phyloP scores from a whole-genome alignment of 2,888 invertebrate genomes.

The Sicus ferrugineus region DNA sequence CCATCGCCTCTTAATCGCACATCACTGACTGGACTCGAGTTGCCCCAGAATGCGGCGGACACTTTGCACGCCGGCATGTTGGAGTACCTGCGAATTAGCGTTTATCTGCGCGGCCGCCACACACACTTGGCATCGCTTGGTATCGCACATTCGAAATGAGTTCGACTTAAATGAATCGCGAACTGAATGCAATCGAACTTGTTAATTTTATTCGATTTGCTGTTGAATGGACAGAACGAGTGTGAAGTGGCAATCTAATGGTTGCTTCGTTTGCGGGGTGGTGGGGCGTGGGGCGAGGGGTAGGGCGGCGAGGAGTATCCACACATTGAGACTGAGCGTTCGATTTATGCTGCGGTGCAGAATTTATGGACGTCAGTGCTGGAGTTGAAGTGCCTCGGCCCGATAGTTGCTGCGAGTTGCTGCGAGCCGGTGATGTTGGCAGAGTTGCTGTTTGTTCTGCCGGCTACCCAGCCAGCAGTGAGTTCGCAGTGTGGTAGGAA shows the following conservation, averaged over 20 bases:
- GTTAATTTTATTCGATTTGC: slow-evolving; percentile 20
- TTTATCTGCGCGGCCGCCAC: slow-evolving; percentile 34
- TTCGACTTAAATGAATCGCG: slow-evolving; percentile 14
- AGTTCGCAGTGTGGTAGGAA: background rate
- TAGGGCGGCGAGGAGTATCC: background rate
- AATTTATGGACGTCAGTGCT: slow-evolving; percentile 62
- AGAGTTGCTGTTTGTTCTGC: background rate
- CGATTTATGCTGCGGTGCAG: slow-evolving; percentile 1
- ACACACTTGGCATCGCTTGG: background rate
- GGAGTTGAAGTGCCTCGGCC: slow-evolving; percentile 53
- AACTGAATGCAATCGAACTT: slow-evolving; percentile 10
- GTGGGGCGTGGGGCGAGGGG: background rate
- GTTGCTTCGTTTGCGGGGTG: background rate
- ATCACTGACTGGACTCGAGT: background rate
- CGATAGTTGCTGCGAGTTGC: slow-evolving; percentile 12
- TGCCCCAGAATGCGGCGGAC: background rate
- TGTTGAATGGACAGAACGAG: background rate
- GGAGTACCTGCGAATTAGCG: slow-evolving; percentile 40
- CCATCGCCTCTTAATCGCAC: background rate
- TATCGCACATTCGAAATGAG: slow-evolving; percentile 26
- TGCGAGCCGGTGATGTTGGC: background rate
- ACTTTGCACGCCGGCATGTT: background rate
- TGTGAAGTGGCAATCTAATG: background rate
- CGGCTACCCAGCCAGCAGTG: background rate
- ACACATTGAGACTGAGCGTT: background rate